Conservation (phyloP, 1,140 invertebrate species). For the Sarcophaga bullata region DNA sequence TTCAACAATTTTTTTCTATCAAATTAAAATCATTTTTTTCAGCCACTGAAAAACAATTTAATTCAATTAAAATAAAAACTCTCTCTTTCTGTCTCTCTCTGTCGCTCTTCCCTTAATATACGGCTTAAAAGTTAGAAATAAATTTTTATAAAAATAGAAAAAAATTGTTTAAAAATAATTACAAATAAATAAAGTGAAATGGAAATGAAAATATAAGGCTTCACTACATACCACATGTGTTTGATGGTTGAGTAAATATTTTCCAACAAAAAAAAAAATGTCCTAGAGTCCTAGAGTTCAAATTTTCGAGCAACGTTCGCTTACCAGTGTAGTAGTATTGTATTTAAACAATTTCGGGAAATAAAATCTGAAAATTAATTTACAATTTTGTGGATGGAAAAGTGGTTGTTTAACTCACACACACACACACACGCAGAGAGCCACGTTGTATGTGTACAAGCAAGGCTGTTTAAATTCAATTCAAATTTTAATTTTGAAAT, state of each 20-base stretch:
- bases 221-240: too few relatives aligned
- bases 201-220: not conserved
- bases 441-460: too few relatives aligned
- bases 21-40: not conserved
- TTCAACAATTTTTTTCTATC: too few relatives aligned
- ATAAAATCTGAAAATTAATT: constrained; percentile 25
- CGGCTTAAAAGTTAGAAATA: constrained; percentile 9
- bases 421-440: too few relatives aligned
- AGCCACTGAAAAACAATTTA: not conserved
- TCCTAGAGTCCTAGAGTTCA: not conserved
- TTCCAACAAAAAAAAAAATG: too few relatives aligned
- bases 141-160: too few relatives aligned
- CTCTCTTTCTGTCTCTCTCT: not conserved
- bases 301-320: not conserved
- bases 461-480: too few relatives aligned
- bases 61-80: constrained; percentile 4
- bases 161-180: not conserved
- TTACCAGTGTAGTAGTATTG: not conserved
- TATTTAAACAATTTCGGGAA: constrained; percentile 8
- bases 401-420: not conserved
- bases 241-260: too few relatives aligned
- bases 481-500: too few relatives aligned
- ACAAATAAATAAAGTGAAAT: constrained; percentile 14
- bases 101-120: too few relatives aligned
- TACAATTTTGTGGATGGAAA: not conserved